Evolutionary conservation across 2,888 invertebrate species (phyloP), one percentile per base, ranked within the genome.

Genomic region (Tiphia femorata): DNA sequence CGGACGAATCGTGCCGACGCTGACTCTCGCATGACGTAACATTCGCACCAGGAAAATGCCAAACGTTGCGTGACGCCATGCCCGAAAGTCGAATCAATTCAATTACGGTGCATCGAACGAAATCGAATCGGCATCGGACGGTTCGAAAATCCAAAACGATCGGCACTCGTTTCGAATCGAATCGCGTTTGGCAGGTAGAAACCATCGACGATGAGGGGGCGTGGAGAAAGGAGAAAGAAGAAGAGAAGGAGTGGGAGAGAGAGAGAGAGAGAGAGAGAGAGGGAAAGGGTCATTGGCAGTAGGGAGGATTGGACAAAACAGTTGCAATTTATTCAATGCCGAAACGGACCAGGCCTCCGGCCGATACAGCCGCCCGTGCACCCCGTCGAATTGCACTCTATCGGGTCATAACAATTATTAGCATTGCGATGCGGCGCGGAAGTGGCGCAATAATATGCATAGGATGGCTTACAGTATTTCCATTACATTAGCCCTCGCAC

Each of bases 401-500:
- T 76, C 69, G 75, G 64, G 70, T 71, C 63, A 72, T 79, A 78
- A 79, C 77, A 76, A 77, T 79, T 78, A 79, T 79, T 79, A 76
- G 72, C 76, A 72, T 70, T 60, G 65, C 67, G 57, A 59, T 60
- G 58, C 62, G 56, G 67, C 67, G 68, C 66, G 74, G 54, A 72
- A 73, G 75, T 75, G 73, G 74, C 71, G 65, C 77, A 76, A 78
- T 79, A 78, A 79, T 78, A 79, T 79, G 80, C 78, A 79, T 71
- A 72, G 72, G 62, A 67, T 62, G 66, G 73, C 72, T 72, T 68
- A 70, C 70, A 64, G 73, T 68, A 74, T 78, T 79, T 79, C 80
- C 80, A 78, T 79, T 80, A 77, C 78, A 79, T 79, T 78, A 77
- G 75, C 70, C 67, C 64, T 70, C 65, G 69, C 70, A 62, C 73